Evolutionary conservation across 2,888 invertebrate genomes (phyloP), one percentile per base, ranked within the genome.

Genomic region (Chymomyza procnemis): DNA sequence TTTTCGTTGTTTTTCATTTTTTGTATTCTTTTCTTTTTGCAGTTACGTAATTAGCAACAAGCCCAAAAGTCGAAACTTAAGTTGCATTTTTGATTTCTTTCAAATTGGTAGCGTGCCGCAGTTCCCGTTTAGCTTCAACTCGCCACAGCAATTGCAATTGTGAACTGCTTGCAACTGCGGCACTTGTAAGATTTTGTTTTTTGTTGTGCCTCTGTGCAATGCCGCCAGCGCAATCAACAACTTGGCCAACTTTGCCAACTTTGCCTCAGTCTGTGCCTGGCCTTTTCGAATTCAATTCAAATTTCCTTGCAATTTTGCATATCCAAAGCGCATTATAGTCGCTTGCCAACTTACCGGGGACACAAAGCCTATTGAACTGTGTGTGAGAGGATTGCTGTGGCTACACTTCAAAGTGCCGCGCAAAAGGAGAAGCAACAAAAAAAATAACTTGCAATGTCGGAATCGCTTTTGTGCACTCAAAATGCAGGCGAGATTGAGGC

Each of bases 221-320:
- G 55, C 63, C 61, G 14, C 54, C 22, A 19, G 22, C 85, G 82
- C 81, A 81, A 81, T 81, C 81, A 81, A 82, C 63, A 81, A 82
- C 63, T 78, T 62, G 58, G 59, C 68, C 78, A 72, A 79, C 60
- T 18, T 21, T 6, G 26, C 26, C 78, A 72, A 79, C 60, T 18
- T 21, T 6, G 26, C 26, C 6, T 26, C 6, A 26, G 12, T n/a
- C 4, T 16, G 21, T 41, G 34, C 22, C 18, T 3, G 56, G 84
- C 66, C 74, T 77, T 75, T 22, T 85, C 88, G 88, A 89, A 89
- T 88, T 89, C 88, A 85, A 89, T 89, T 88, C 89, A 89, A 88
- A 88, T 88, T 88, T 88, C 84, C 89, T 89, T 89, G 87, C 88
- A 88, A 88, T 89, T 89, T 89, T 88, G 88, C 89, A 89, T 89